Evolutionary conservation across 2,888 invertebrate species (phyloP).

Genomic region (Orthosia cruda): DNA sequence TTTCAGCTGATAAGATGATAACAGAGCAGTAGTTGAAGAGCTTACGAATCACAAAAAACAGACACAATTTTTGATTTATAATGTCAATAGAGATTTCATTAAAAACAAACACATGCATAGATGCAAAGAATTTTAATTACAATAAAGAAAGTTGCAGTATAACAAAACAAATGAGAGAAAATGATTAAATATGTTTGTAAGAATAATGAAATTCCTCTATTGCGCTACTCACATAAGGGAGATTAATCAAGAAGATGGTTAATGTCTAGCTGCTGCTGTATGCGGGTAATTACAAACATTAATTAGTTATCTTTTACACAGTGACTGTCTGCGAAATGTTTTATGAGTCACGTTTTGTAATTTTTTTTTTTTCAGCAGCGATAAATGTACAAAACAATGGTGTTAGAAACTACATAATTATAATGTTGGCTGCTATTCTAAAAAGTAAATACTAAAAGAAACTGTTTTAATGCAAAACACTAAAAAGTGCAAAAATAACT

Average conservation of each 20-base stretch:
- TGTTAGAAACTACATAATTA: not conserved
- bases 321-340: slow-evolving; percentile 24
- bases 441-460: no score
- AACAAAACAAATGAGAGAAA: slow-evolving; percentile 7
- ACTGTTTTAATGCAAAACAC: no score
- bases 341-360: not conserved
- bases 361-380: not conserved
- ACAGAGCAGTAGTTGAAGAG: no score
- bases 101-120: not conserved
- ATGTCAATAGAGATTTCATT: not conserved
- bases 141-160: slow-evolving; percentile 2
- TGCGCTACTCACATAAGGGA: slow-evolving; percentile 62
- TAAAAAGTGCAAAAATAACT: no score
- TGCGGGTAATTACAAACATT: slow-evolving; percentile 54
- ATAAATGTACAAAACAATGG: not conserved
- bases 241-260: slow-evolving; percentile 74
- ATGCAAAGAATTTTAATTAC: not conserved
- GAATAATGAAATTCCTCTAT: slow-evolving; percentile 63
- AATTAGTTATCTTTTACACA: slow-evolving; percentile 48
- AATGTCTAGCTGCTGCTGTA: slow-evolving; percentile 58
- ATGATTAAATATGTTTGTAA: slow-evolving; percentile 40
- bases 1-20: no score
- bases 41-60: no score
- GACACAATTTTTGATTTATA: no score
- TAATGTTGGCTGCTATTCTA: not conserved